phyloP scores from a whole-genome alignment of 2,888 invertebrate genomes.

The Merodon equestris region DNA sequence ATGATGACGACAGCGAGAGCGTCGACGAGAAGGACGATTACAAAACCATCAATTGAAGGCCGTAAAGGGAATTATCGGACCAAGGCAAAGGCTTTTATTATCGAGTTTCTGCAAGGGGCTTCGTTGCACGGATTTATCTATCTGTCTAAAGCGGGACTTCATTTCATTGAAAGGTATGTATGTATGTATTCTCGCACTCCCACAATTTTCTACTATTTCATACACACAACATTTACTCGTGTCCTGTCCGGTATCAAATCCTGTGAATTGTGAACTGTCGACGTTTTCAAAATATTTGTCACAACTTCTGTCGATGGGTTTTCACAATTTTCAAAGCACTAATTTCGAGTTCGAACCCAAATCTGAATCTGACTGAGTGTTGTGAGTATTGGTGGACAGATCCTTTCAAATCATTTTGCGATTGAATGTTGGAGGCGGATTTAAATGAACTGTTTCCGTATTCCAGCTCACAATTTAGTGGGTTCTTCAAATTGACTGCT shows the following conservation, averaged over 20 bases:
- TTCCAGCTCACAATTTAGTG: slow-evolving; percentile 33
- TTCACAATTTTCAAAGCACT: slow-evolving; percentile 9
- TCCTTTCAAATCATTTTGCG: slow-evolving; percentile 50
- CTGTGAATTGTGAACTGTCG: slow-evolving; percentile 45
- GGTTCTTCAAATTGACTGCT: slow-evolving; percentile 47
- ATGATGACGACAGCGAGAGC: slow-evolving; percentile 10
- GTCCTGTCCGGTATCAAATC: not conserved
- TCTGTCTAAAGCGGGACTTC: slow-evolving; percentile 76
- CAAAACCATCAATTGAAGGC: slow-evolving; percentile 62
- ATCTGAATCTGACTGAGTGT: slow-evolving; percentile 5
- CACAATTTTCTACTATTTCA: not conserved
- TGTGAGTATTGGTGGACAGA: slow-evolving; percentile 16
- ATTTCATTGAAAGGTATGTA: slow-evolving; percentile 76
- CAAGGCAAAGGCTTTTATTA: slow-evolving; percentile 74
- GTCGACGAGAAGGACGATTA: slow-evolving; percentile 44
- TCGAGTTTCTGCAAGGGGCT: slow-evolving; percentile 76
- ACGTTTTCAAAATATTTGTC: slow-evolving; percentile 60
- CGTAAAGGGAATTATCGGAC: slow-evolving; percentile 64
- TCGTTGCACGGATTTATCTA: slow-evolving; percentile 78
- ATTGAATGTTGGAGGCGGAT: slow-evolving; percentile 42
- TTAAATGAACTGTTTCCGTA: slow-evolving; percentile 40
- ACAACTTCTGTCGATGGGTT: no score
- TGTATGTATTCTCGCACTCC: not conserved
- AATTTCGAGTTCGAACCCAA: slow-evolving; percentile 10
- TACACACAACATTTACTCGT: not conserved